phyloP scores from a whole-genome alignment of 2,797 vertebrate genomes.

The Threskiornis aethiopicus region DNA sequence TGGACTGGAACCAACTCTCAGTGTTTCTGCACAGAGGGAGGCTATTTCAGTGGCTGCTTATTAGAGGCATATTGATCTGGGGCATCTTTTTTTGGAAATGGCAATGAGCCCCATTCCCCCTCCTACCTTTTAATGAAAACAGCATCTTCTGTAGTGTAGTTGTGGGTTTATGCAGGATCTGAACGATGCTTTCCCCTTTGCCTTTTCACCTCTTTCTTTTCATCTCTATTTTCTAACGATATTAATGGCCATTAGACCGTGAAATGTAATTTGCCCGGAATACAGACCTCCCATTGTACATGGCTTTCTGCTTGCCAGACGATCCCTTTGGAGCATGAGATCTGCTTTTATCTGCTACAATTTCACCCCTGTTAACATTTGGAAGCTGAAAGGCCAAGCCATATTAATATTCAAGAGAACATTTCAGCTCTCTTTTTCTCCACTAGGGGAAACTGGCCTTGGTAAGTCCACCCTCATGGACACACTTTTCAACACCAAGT shows the following conservation, averaged over 20 bases:
- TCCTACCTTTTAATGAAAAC: neutral
- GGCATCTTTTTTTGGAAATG: neutral
- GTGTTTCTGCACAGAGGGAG: neutral
- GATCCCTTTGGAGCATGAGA: constrained; percentile 11
- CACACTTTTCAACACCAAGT: constrained; percentile 98
- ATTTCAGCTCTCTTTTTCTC: neutral
- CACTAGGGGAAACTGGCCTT: constrained; percentile 92
- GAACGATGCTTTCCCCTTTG: neutral
- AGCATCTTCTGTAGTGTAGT: neutral
- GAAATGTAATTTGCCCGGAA: constrained; percentile 47
- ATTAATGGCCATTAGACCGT: constrained; percentile 50
- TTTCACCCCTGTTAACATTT: constrained; percentile 36
- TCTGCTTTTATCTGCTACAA: constrained; percentile 37
- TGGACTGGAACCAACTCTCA: neutral
- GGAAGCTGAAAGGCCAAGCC: neutral
- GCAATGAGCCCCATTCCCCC: neutral
- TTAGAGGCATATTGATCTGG: neutral
- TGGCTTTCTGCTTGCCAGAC: constrained; percentile 37
- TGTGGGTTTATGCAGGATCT: neutral
- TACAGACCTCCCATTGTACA: constrained; percentile 42
- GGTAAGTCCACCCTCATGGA: constrained; percentile 99
- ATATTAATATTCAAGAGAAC: neutral
- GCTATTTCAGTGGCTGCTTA: neutral
- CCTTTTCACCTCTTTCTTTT: constrained; percentile 45
- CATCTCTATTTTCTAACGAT: constrained; percentile 1